phyloP scores from a whole-genome alignment of 2,888 invertebrate genomes.

The Ormia ochracea region DNA sequence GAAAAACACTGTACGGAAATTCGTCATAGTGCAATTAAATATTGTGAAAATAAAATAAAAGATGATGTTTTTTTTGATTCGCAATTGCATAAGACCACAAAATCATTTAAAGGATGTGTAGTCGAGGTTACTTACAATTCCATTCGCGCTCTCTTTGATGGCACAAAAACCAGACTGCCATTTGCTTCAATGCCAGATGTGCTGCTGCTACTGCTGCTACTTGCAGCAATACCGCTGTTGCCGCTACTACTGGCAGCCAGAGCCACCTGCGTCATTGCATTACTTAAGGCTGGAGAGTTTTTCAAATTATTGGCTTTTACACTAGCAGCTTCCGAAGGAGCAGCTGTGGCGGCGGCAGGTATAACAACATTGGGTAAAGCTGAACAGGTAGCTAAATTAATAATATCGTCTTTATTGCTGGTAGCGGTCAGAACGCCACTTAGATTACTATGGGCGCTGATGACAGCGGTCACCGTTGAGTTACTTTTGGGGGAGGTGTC shows the following conservation, averaged over 20 bases:
- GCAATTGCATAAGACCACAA: too few relatives aligned
- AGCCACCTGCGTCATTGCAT: constrained; percentile 46
- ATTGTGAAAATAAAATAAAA: too few relatives aligned
- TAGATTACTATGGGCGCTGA: constrained; percentile 46
- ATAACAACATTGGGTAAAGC: constrained; percentile 47
- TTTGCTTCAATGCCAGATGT: constrained; percentile 69
- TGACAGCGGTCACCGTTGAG: constrained; percentile 23
- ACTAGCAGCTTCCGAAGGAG: background rate
- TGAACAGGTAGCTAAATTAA: constrained; percentile 62
- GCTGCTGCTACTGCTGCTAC: constrained; percentile 39
- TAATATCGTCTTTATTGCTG: constrained; percentile 54
- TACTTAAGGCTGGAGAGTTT: constrained; percentile 33
- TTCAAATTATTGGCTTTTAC: constrained; percentile 30
- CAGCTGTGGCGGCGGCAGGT: constrained; percentile 1
- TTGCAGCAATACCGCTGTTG: constrained; percentile 16
- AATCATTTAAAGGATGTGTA: background rate
- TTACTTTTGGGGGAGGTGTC: constrained; percentile 67
- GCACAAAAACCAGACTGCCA: constrained; percentile 74
- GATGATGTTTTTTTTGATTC: too few relatives aligned
- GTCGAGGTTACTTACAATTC: constrained; percentile 72
- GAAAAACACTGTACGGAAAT: too few relatives aligned
- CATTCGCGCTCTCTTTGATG: constrained; percentile 78
- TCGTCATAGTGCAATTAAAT: too few relatives aligned
- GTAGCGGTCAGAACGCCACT: constrained; percentile 46
- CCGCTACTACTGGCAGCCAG: constrained; percentile 4